Percentiles rank a stretch among this genome's conserved stretches.
Conservation (phyloP, 2,797 vertebrate genomes). For the Microctenopoma steveboyesi region DNA sequence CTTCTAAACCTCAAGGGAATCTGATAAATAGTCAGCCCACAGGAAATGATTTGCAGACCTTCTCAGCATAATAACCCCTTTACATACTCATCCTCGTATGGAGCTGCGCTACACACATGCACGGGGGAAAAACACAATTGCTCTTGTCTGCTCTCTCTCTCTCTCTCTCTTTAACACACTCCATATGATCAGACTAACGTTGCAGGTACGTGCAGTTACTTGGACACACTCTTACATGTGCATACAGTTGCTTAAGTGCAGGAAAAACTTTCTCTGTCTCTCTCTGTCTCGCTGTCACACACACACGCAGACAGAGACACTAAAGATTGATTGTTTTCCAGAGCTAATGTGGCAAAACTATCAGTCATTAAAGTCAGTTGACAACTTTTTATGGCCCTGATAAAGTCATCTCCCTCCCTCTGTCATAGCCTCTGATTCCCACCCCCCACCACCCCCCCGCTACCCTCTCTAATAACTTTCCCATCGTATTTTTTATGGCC, state of each 20-base stretch:
- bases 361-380: constrained; percentile 25
- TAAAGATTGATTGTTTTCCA: constrained; percentile 19
- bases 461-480: constrained; percentile 48
- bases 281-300: constrained; percentile 8
- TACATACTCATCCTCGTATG: constrained; percentile 70
- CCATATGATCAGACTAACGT: constrained; percentile 23
- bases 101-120: constrained; percentile 44
- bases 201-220: constrained; percentile 27
- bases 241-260: constrained; percentile 2
- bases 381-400: constrained; percentile 10
- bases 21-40: constrained; percentile 78
- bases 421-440: not conserved
- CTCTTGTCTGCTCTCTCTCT: not conserved
- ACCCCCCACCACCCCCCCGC: not conserved
- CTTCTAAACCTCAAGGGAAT: constrained; percentile 71
- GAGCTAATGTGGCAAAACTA: constrained; percentile 44
- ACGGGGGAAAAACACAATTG: constrained; percentile 33
- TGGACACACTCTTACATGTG: constrained; percentile 25
- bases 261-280: constrained; percentile 20
- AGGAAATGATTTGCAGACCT: constrained; percentile 83
- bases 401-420: constrained; percentile 36
- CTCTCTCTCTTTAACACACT: constrained; percentile 32
- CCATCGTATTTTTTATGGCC: constrained; percentile 26
- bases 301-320: not conserved
- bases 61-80: constrained; percentile 74